phyloP scores from a whole-genome alignment of 2,113 vertebrate species.

The Capricornis sumatraensis region DNA sequence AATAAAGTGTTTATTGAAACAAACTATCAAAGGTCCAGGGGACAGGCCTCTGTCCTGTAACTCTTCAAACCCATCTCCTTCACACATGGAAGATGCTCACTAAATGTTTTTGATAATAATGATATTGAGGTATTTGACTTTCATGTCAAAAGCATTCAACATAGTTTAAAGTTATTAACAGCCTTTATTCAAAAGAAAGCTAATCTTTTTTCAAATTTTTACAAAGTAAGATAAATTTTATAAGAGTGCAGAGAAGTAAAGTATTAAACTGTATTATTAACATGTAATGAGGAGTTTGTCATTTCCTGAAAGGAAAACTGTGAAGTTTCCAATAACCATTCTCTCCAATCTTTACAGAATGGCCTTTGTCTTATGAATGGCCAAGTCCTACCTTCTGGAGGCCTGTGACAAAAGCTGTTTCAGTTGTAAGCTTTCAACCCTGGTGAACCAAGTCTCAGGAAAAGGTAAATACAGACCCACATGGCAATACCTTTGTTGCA shows the following conservation, averaged over 20 bases:
- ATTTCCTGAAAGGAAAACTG: not conserved
- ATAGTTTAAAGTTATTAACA: conserved; percentile 6
- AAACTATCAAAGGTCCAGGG: not conserved
- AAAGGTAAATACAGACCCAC: not conserved
- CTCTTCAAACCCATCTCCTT: not conserved
- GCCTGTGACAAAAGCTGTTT: not conserved
- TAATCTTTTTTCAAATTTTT: not conserved
- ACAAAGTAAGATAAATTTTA: not conserved
- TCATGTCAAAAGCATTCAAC: not conserved
- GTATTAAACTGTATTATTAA: not conserved
- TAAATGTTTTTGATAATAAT: not conserved
- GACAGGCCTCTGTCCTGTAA: not conserved
- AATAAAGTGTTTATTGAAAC: not conserved
- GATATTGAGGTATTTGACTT: not conserved
- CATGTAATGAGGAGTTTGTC: not conserved
- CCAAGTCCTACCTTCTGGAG: not conserved
- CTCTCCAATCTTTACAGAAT: conserved; percentile 9
- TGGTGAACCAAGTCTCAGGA: not conserved
- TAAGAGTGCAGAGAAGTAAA: not conserved
- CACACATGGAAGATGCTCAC: not conserved
- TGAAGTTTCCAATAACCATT: not conserved
- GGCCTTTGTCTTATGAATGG: conserved; percentile 10
- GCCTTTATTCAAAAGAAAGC: not conserved
- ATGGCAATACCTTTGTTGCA: not conserved
- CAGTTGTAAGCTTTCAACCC: not conserved